A percentile compares a stretch with the other conserved stretches of the same genome.
phyloP scores from a whole-genome alignment of 2,113 vertebrate species.

The Perognathus longimembris region DNA sequence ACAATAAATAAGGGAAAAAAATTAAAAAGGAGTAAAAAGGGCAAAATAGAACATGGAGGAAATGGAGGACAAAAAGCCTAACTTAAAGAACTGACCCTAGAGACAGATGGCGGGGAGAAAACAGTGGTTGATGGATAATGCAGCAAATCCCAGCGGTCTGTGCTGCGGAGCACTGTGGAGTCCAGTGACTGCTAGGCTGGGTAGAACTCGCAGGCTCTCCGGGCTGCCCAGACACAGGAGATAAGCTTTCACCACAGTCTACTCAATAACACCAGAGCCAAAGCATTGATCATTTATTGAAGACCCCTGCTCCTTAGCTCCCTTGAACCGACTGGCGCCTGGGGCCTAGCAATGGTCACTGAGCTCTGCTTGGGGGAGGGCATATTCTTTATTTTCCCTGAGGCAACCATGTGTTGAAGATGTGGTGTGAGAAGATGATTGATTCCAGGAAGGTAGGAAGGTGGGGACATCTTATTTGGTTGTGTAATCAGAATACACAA shows the following conservation, averaged over 20 bases:
- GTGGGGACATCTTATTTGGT: accelerated
- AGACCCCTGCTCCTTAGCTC: accelerated
- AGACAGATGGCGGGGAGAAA: too few relatives aligned
- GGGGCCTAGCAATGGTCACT: not conserved
- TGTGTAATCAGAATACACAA: too few relatives aligned
- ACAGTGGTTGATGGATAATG: too few relatives aligned
- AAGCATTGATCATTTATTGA: too few relatives aligned
- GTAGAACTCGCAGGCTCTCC: accelerated
- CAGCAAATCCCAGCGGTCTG: not conserved
- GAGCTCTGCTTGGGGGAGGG: not conserved
- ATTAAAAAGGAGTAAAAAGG: too few relatives aligned
- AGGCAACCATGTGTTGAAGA: not conserved
- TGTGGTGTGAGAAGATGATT: not conserved
- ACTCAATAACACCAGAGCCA: not conserved
- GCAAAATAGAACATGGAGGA: too few relatives aligned
- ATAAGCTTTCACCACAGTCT: too few relatives aligned
- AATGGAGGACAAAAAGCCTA: too few relatives aligned
- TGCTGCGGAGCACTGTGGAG: too few relatives aligned
- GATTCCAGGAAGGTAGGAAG: too few relatives aligned
- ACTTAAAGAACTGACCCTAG: too few relatives aligned
- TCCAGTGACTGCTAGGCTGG: not conserved
- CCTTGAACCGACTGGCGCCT: not conserved
- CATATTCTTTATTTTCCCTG: too few relatives aligned
- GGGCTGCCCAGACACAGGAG: not conserved
- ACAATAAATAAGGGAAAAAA: not conserved